These are phyloP conservation scores for Rallus crepitans DNA, from an alignment of 2,797 vertebrate genomes.

Conservation along the genomic window DNA sequence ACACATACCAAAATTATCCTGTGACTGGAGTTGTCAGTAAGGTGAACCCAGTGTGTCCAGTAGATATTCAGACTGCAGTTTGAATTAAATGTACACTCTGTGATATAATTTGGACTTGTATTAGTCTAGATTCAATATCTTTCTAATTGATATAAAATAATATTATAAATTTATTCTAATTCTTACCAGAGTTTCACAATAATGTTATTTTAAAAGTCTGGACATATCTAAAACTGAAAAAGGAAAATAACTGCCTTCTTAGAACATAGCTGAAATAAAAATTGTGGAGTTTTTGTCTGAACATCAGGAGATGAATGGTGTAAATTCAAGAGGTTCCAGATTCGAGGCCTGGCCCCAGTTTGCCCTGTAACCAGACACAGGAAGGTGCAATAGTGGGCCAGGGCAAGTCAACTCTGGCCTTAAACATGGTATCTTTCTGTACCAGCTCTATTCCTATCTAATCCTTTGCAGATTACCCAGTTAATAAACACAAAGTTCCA, in stretches of 20 bases:
- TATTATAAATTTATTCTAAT: background rate
- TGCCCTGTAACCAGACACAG: background rate
- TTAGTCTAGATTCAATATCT: background rate
- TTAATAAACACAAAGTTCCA: slow-evolving; percentile 34
- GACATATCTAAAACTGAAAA: background rate
- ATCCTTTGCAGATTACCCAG: background rate
- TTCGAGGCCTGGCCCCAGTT: background rate
- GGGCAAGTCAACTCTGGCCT: background rate
- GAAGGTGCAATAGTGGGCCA: background rate
- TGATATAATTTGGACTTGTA: background rate
- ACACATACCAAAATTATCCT: slow-evolving; percentile 17
- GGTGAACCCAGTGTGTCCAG: background rate
- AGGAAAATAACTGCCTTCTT: background rate
- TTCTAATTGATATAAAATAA: background rate
- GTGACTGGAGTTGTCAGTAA: background rate
- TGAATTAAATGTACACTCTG: background rate
- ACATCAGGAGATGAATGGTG: background rate
- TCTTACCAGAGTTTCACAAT: background rate
- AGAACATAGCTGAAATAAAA: background rate
- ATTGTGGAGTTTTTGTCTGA: background rate
- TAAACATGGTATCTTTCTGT: background rate
- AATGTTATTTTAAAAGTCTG: background rate
- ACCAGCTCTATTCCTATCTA: slow-evolving; percentile 1
- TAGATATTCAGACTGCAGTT: background rate
- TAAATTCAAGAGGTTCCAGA: background rate